These are phyloP conservation scores for Uria aalge DNA, from an alignment of 2,113 vertebrate species.

Conservation along the genomic window DNA sequence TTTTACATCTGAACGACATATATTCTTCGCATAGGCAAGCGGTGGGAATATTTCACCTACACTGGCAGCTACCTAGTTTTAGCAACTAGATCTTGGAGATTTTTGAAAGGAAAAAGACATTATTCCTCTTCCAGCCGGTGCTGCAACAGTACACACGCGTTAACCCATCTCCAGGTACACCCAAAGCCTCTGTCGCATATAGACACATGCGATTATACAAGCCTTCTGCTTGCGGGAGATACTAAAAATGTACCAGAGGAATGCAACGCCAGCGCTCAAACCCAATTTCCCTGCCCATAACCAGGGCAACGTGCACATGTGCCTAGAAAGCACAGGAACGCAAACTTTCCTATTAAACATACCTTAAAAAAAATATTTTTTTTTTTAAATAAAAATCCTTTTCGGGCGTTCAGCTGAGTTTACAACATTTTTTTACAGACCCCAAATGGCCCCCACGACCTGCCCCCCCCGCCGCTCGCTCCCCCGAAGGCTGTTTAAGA, in stretches of 20 bases:
- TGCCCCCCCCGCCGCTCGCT: not conserved
- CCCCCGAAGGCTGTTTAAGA: not conserved
- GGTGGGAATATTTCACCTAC: not conserved
- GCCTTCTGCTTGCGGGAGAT: conserved; percentile 22
- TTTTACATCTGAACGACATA: not conserved
- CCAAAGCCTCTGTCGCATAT: not conserved
- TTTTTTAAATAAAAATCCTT: not conserved
- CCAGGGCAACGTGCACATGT: conserved; percentile 41
- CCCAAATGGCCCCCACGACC: not conserved
- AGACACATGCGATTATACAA: conserved; percentile 14
- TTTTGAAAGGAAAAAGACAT: not conserved
- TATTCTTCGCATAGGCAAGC: not conserved
- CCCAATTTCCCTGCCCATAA: conserved; percentile 10
- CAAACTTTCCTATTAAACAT: not conserved
- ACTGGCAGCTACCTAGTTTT: not conserved
- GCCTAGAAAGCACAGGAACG: conserved; percentile 17
- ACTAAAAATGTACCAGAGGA: conserved; percentile 41
- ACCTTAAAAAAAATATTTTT: not conserved
- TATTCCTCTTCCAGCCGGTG: not conserved
- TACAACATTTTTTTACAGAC: not conserved
- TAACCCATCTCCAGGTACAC: conserved; percentile 31
- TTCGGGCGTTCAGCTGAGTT: not conserved
- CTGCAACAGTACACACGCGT: not conserved
- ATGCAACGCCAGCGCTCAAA: conserved; percentile 5
- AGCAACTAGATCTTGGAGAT: not conserved